Evolutionary conservation across 35 echinoderm and acorn worm species (phyloP), one percentile per base, ranked within the genome.

Genomic region (Patiria miniata): DNA sequence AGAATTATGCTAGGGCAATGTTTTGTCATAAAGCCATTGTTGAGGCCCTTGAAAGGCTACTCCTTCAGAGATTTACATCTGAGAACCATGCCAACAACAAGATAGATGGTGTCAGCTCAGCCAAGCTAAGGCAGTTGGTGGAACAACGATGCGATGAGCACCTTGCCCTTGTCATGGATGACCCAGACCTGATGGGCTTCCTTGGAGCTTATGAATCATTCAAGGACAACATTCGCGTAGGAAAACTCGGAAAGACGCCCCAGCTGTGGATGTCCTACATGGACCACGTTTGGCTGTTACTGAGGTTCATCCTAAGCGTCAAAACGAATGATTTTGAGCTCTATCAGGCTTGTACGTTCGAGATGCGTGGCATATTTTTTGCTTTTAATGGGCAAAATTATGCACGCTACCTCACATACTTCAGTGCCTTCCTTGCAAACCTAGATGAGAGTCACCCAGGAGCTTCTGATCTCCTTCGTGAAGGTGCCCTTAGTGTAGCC

Each of bases 291-390:
- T 84, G 85, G 68, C 44, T 95, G 9, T 38, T 90, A 14, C 79
- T 95, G 2, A 47, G 17, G 18, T 26, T 95, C 21, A 54, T 83
- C 1, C 36, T 56, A 23, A 54, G 80, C 39, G 86, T 88, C 19
- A 97, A 95, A 60, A 86, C 81, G 5, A 97, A 97, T 39, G 83
- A 89, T 44, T 60, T 89, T 14, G 2, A 8, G 1, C 77, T 93
- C 6, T 79, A 88, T 36, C 16, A 14, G 9, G 6, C 77, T 33
- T 91, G 68, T 44, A 44, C 81, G 1, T 61, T 26, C 21, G 8
- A 80, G 39, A 96, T 96, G 94, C 38, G 36, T 37, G 54, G 51
- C n/a, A 58, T 95, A 12, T 92, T 95, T 69, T 95, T 95, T 60
- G 61, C 58, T 29, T 91, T 83, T 50, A 81, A 57, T 73, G 85